Evolutionary conservation across 2,113 vertebrate species (phyloP), one percentile per base, ranked within the genome.

Genomic region (Lepus americanus): DNA sequence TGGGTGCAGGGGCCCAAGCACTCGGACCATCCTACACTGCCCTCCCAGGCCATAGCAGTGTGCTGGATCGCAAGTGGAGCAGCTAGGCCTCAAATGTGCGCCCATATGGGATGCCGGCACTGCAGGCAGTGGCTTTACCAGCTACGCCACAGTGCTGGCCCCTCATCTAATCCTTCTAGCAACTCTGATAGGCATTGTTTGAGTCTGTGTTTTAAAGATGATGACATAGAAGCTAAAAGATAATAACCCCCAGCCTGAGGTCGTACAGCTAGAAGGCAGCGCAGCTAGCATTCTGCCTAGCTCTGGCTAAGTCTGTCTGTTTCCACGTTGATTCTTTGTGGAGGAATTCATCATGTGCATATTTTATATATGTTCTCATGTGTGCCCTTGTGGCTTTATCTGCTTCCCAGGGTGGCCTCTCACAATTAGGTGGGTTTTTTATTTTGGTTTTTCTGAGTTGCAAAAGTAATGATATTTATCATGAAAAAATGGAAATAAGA

Each of bases 401-500:
- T 79, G 22, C 33, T 92, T 64, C 67, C 22, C 9, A 0, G 7
- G 25, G 74, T 72, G 19, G 23, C 73, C 27, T n/a, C 1, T 80
- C 25, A 80, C 4, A 49, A 6, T 55, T 61, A 44, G 23, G 72
- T 79, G 44, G 19, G 69, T 51, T 74, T 64, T 79, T 95, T 59
- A 39, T 22, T 70, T 81, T 55, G 31, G 4, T 39, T 79, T 92
- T 87, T 80, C 36, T 74, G 87, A 72, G 87, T 92, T 77, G 6
- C 12, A 88, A 77, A 88, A 72, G 5, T 53, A 63, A 80, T 78
- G 73, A 59, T 83, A 44, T 44, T 78, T 93, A 69, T 87, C 36
- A 64, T 70, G 49, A 89, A 64, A 74, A 22, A 10, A 33, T 82
- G 53, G 44, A 87, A 89, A 67, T 92, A 82, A 92, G 44, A 70